Percentiles rank a stretch among this genome's conserved stretches.
phyloP scores from a whole-genome alignment of 2,797 vertebrate species.

The Gorsachius magnificus region DNA sequence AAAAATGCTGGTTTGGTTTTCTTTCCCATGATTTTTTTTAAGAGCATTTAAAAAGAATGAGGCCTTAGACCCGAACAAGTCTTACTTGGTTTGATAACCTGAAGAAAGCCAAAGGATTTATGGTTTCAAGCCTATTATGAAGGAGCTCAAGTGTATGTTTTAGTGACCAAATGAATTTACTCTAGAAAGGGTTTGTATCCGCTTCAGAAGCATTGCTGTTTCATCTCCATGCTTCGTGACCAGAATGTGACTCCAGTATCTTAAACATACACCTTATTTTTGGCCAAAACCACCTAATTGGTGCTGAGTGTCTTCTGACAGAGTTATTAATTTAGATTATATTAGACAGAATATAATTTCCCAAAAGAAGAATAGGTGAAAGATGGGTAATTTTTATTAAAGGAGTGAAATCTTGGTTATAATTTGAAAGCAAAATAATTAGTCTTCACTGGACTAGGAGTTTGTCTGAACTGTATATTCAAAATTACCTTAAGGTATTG shows the following conservation, averaged over 20 bases:
- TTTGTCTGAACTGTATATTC: not conserved
- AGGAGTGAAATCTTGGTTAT: not conserved
- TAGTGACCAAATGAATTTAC: not conserved
- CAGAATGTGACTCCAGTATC: not conserved
- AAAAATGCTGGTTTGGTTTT: not conserved
- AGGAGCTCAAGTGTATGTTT: not conserved
- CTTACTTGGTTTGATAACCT: not conserved
- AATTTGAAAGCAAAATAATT: not conserved
- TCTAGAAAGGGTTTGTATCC: not conserved
- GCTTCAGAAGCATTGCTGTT: not conserved
- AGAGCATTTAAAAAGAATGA: not conserved
- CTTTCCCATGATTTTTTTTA: not conserved
- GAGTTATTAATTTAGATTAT: not conserved
- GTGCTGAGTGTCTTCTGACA: not conserved
- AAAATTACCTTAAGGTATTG: not conserved
- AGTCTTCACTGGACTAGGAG: not conserved
- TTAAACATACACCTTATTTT: not conserved
- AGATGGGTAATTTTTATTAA: not conserved
- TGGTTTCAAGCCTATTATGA: not conserved
- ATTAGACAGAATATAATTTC: not conserved
- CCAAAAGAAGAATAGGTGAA: not conserved
- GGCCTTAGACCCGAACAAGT: not conserved
- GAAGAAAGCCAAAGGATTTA: not conserved
- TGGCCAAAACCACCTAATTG: not conserved
- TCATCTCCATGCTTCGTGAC: not conserved